A percentile compares a stretch with the other conserved stretches of the same genome.
Evolutionary conservation across 2,113 vertebrate genomes (phyloP).

Genomic region (Hemibagrus wyckioides): DNA sequence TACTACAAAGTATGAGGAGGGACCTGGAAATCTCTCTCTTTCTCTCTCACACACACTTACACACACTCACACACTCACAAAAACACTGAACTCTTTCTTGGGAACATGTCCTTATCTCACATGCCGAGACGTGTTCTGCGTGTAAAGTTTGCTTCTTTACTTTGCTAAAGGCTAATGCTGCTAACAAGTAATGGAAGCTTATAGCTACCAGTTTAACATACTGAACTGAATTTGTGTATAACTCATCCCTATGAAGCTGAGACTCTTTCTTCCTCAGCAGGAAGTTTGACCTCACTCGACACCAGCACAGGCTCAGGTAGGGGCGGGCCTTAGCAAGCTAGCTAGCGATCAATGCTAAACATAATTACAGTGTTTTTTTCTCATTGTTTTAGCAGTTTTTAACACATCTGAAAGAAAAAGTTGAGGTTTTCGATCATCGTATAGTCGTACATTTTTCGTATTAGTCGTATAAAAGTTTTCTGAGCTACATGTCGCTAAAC

Average conservation of each 20-base stretch:
- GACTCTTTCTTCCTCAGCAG: background rate
- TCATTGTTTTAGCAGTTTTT: background rate
- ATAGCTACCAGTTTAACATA: background rate
- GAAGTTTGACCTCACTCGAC: background rate
- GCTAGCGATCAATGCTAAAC: background rate
- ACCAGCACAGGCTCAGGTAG: background rate
- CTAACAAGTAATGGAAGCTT: background rate
- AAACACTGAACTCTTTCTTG: background rate
- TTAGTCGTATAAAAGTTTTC: background rate
- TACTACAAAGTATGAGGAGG: conserved; percentile 82
- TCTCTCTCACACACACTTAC: background rate
- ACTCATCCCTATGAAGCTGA: background rate
- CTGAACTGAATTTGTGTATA: background rate
- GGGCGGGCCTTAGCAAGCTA: background rate
- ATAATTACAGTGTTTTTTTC: background rate
- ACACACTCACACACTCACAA: conserved; percentile 9
- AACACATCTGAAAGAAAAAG: background rate
- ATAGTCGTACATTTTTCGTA: background rate
- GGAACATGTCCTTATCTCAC: background rate
- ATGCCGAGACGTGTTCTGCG: background rate
- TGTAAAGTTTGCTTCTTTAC: background rate
- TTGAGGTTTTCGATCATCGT: background rate
- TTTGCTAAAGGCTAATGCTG: background rate
- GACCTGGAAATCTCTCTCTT: background rate
- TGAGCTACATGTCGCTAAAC: background rate